These are phyloP conservation scores for Brachystomella parvula DNA, from an alignment of 1,140 invertebrate species.

Conservation along the genomic window DNA sequence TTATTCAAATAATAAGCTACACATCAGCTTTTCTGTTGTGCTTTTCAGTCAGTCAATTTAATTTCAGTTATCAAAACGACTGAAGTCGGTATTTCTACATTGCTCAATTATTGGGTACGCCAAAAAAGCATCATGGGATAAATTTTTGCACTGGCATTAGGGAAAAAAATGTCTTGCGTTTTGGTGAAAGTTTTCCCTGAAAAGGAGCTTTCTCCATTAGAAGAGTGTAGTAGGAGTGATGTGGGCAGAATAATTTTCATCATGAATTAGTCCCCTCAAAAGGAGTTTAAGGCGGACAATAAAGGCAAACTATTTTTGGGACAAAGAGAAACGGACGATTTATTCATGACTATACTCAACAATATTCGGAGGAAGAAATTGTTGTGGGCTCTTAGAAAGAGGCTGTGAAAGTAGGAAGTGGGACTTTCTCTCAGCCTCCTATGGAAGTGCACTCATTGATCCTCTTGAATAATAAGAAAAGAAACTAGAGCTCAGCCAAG, in stretches of 20 bases:
- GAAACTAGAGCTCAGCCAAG: slow-evolving; percentile 1
- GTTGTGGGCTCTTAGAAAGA: not conserved
- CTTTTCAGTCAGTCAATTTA: too few relatives aligned
- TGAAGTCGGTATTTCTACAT: too few relatives aligned
- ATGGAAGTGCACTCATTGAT: too few relatives aligned
- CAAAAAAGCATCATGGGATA: too few relatives aligned
- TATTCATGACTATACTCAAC: not conserved
- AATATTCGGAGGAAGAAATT: not conserved
- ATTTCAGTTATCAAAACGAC: too few relatives aligned
- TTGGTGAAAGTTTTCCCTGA: too few relatives aligned
- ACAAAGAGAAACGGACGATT: not conserved
- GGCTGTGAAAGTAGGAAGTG: not conserved
- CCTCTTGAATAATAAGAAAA: slow-evolving; percentile 12
- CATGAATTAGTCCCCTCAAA: not conserved
- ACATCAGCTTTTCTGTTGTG: too few relatives aligned
- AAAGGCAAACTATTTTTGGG: not conserved
- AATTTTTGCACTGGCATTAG: too few relatives aligned
- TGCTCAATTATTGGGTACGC: too few relatives aligned
- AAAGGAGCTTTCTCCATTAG: not conserved
- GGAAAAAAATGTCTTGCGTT: too few relatives aligned
- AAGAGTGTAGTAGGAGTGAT: not conserved
- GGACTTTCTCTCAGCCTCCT: not conserved
- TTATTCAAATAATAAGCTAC: too few relatives aligned
- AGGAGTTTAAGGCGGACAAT: not conserved
- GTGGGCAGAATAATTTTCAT: slow-evolving; percentile 11